Base-by-base conservation (phyloP, 2,888 invertebrate genomes). In the Abrostola triplasia region DNA sequence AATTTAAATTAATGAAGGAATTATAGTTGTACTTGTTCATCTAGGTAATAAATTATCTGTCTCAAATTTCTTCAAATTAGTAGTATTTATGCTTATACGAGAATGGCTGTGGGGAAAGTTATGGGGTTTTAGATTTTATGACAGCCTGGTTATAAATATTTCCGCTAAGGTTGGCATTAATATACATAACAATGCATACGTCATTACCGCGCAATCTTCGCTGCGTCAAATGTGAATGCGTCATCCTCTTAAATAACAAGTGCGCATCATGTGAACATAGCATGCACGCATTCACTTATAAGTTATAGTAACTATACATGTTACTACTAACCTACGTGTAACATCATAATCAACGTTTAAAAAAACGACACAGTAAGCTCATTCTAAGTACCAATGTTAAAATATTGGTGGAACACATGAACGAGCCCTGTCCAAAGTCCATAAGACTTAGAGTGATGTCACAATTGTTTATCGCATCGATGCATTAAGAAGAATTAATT, bases 191-290 rank as follows among this genome's bases (percentile, higher is more conserved):
- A 47, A 24, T 9, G 47, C 8, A n/a, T 35, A 40, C 57, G 57
- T 57, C 35, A 49, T 49, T 36, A 12, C 5, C 36, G 13, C 49
- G 10, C 35, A 40, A 49, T 11, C 41, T 11, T 50, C 50, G 41
- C 36, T 36, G 13, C 44, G 54, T 44, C 10, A 37, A 12, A 44
- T 36, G 13, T 37, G 10, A 24, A 38, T 57, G 41, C 41, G 50
- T 58, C 58, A 58, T 35, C 12, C 57, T 41, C 35, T 41, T 5
- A 36, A 49, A 57, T 10, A 24, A 55, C 44, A 47, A 38, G 11
- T 40, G 38, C 40, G 36, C 49, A 57, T 8, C 54, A 6, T 49
- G 35, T 49, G 57, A 40, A 36, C 2, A 38, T 24, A 4, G 24
- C 24, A 35, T 12, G 44, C 7, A 49, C 12, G 38, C 7, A 37